phyloP scores from a whole-genome alignment of 2,888 invertebrate species.

The Orthosia gothica region DNA sequence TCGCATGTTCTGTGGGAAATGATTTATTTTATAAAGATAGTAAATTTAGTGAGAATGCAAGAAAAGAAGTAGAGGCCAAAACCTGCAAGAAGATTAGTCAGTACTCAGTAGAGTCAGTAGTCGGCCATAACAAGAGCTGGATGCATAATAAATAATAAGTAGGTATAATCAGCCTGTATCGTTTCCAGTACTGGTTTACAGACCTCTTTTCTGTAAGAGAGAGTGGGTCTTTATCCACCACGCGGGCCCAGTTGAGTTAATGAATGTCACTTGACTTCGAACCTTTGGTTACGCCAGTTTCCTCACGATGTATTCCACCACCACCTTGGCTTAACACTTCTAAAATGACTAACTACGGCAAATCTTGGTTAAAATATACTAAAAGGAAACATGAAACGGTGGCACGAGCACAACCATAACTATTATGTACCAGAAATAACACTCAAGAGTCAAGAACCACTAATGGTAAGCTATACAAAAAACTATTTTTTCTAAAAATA shows the following conservation, averaged over 20 bases:
- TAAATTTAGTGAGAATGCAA: neutral
- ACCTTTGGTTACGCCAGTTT: too few relatives aligned
- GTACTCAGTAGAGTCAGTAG: too few relatives aligned
- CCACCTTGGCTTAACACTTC: too few relatives aligned
- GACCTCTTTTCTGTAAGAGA: too few relatives aligned
- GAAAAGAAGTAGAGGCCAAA: neutral
- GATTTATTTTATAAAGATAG: neutral
- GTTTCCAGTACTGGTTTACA: too few relatives aligned
- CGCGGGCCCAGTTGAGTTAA: too few relatives aligned
- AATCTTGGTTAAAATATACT: neutral
- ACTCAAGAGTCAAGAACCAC: neutral
- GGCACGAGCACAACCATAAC: neutral
- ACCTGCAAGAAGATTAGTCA: neutral
- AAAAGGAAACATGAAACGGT: neutral
- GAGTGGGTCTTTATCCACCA: too few relatives aligned
- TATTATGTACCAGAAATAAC: constrained; percentile 5
- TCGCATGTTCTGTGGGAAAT: neutral
- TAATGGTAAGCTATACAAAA: constrained; percentile 12
- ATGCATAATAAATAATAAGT: too few relatives aligned
- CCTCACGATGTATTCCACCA: too few relatives aligned
- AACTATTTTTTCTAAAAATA: constrained; percentile 31
- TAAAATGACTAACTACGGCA: too few relatives aligned
- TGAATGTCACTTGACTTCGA: too few relatives aligned
- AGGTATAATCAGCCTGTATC: too few relatives aligned
- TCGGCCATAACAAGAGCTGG: neutral